Evolutionary conservation across 2,113 vertebrate species (phyloP).

Genomic region (Coreoperca whiteheadi): DNA sequence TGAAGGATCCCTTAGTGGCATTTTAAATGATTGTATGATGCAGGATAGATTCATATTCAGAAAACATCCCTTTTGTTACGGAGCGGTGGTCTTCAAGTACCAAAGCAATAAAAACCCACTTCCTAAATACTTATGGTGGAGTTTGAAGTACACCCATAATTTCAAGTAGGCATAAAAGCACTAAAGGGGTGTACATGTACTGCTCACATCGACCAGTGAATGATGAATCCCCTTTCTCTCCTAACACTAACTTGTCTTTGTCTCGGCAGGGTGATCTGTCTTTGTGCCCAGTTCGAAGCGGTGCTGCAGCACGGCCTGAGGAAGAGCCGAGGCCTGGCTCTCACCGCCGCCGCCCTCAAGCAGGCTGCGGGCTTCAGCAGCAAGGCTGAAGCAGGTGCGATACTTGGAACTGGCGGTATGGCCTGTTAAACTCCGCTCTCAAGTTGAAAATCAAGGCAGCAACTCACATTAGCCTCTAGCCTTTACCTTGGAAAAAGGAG

Average conservation of each 20-base stretch:
- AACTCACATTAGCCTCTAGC: neutral
- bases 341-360: slow-evolving; percentile 96
- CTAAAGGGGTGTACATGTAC: neutral
- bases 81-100: neutral
- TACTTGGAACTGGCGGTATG: neutral
- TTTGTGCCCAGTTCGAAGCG: slow-evolving; percentile 97
- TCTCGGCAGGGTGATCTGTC: slow-evolving; percentile 92
- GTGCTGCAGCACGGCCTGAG: slow-evolving; percentile 96
- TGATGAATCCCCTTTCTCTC: neutral
- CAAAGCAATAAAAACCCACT: neutral
- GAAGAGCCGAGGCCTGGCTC: slow-evolving; percentile 92
- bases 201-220: neutral
- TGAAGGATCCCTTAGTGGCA: neutral
- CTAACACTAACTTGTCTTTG: neutral
- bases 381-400: slow-evolving; percentile 92
- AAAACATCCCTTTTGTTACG: neutral
- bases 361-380: slow-evolving; percentile 95
- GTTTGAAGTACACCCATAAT: neutral
- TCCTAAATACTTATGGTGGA: neutral
- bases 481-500: neutral
- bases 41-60: neutral
- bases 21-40: neutral
- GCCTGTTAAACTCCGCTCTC: neutral
- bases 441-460: neutral
- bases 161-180: neutral